Percentiles rank a stretch among this genome's conserved stretches.
phyloP scores from a whole-genome alignment of 2,113 vertebrate genomes.

The Sander lucioperca region DNA sequence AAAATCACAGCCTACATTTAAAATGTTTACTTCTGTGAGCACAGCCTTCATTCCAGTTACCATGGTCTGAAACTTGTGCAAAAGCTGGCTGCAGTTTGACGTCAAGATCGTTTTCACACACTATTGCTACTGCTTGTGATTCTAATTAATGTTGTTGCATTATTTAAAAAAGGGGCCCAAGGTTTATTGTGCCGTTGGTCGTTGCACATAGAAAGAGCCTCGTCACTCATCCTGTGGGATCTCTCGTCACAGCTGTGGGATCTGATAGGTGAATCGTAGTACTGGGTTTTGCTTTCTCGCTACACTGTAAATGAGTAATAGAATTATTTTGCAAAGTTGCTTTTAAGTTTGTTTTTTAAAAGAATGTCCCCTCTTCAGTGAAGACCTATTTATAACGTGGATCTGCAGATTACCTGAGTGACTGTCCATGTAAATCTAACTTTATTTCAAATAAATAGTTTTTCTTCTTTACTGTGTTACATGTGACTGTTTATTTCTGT shows the following conservation, averaged over 20 bases:
- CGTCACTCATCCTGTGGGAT: neutral
- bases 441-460: slow-evolving; percentile 56
- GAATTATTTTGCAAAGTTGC: neutral
- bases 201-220: neutral
- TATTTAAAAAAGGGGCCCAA: slow-evolving; percentile 47
- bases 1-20: neutral
- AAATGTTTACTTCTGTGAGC: neutral
- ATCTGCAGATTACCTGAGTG: slow-evolving; percentile 22
- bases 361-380: neutral
- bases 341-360: slow-evolving; percentile 7
- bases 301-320: neutral
- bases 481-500: neutral
- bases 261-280: neutral
- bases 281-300: neutral
- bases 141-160: neutral
- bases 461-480: neutral
- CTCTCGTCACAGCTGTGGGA: neutral
- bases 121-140: neutral
- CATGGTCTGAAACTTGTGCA: neutral
- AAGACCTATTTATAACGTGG: neutral
- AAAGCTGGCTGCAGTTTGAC: neutral
- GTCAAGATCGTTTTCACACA: neutral
- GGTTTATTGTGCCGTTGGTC: neutral
- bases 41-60: neutral
- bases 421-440: slow-evolving; percentile 22